A percentile compares a stretch with the other conserved stretches of the same genome.
phyloP scores from a whole-genome alignment of 2,113 vertebrate species.

The Elanus axillaris region DNA sequence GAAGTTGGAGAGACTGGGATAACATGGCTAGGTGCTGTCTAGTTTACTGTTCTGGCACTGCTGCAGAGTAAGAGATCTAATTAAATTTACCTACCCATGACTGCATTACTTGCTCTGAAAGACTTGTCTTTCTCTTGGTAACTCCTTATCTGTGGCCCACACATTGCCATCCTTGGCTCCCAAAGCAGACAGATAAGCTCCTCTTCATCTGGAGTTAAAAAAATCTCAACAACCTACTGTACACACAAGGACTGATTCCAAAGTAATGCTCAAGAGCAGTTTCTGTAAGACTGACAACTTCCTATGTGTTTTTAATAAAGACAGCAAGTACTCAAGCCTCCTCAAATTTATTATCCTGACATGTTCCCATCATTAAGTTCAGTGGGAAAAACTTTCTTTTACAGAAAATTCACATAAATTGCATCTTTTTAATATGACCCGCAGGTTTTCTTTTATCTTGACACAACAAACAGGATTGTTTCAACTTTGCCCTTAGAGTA shows the following conservation, averaged over 20 bases:
- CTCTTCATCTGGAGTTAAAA: background rate
- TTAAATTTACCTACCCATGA: background rate
- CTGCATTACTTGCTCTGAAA: background rate
- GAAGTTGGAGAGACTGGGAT: background rate
- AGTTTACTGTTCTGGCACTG: background rate
- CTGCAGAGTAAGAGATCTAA: background rate
- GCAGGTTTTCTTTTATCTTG: background rate
- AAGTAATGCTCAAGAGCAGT: background rate
- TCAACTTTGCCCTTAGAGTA: background rate
- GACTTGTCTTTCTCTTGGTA: background rate
- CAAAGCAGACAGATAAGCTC: background rate
- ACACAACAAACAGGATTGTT: background rate
- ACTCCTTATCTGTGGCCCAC: background rate
- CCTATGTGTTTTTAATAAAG: background rate
- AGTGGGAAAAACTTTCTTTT: background rate
- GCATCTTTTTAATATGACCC: background rate
- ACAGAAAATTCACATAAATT: background rate
- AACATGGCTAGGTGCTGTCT: background rate
- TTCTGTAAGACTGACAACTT: conserved; percentile 4
- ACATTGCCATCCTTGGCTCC: background rate
- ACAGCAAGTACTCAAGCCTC: background rate
- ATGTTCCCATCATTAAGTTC: background rate
- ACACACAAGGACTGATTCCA: background rate
- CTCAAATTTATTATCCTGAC: background rate
- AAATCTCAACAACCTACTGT: background rate